Conservation (phyloP, 2,888 invertebrate genomes). For the Lamellibrachia satsuma region DNA sequence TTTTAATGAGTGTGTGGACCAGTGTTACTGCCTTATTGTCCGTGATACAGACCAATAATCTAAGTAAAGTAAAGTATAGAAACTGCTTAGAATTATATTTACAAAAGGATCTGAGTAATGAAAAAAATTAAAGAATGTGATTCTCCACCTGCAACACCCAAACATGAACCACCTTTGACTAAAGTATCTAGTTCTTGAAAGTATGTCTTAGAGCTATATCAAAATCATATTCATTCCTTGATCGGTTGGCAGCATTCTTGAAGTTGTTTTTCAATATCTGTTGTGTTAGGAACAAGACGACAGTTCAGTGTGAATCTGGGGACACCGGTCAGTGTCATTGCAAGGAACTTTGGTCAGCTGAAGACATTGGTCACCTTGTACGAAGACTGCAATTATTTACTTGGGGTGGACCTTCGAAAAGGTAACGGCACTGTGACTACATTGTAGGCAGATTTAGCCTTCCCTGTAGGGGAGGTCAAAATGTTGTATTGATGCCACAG, state of each 20-base stretch:
- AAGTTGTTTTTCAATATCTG: neutral
- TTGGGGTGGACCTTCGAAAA: conserved; percentile 26
- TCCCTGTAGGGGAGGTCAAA: too few species aligned
- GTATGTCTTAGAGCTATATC: neutral
- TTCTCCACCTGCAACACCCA: too few species aligned
- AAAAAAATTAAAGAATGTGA: too few species aligned
- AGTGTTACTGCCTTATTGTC: neutral
- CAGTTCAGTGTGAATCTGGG: conserved; percentile 14
- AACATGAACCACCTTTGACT: too few species aligned
- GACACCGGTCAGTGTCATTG: neutral
- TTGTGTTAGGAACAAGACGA: neutral
- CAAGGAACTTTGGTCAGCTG: conserved; percentile 27
- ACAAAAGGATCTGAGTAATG: too few species aligned
- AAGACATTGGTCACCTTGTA: conserved; percentile 29
- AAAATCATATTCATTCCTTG: neutral
- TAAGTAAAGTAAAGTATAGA: neutral
- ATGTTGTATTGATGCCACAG: too few species aligned
- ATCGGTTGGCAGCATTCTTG: neutral
- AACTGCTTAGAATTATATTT: neutral
- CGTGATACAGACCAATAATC: neutral
- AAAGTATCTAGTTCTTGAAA: too few species aligned
- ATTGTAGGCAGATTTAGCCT: neutral
- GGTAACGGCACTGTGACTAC: neutral
- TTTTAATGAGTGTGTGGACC: conserved; percentile 34
- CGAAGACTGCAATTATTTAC: conserved; percentile 28